These are phyloP conservation scores for Halisarca cf. caerulea DNA, from an alignment of 37 sponge, comb jelly and placozoan genomes.

Conservation along the genomic window DNA sequence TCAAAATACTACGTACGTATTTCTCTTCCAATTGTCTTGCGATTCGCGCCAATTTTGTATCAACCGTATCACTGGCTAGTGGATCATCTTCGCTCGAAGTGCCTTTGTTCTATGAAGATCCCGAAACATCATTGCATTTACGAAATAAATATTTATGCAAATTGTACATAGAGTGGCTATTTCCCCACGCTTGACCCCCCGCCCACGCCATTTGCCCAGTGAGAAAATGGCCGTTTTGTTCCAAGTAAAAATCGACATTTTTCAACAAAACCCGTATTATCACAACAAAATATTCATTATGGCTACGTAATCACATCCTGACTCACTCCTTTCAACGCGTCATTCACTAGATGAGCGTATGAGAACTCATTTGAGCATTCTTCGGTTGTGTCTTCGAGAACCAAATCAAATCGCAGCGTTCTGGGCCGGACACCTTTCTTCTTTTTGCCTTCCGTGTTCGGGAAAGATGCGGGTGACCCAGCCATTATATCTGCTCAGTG, in stretches of 20 bases:
- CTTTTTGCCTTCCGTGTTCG: constrained; percentile 17
- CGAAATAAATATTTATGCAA: too few species aligned
- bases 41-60: constrained; percentile 53
- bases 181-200: constrained; percentile 16
- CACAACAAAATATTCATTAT: background rate
- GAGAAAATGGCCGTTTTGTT: background rate
- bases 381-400: constrained; percentile 50
- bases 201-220: background rate
- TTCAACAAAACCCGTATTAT: background rate
- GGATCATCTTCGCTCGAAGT: constrained; percentile 15
- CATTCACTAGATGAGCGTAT: constrained; percentile 51
- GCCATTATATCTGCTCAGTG: too few species aligned
- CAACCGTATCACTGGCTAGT: background rate
- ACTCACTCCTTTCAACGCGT: constrained; percentile 12
- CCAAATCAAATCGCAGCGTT: constrained; percentile 56
- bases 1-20: constrained; percentile 61
- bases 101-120: background rate
- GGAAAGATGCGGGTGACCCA: too few species aligned
- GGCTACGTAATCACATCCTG: background rate
- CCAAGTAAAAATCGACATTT: constrained; percentile 27
- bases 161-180: too few species aligned
- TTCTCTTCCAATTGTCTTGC: constrained; percentile 83
- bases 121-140: too few species aligned
- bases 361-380: constrained; percentile 70
- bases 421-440: constrained; percentile 13